Evolutionary conservation across 2,113 vertebrate genomes (phyloP).

Genomic region (Aspidoscelis tigris): DNA sequence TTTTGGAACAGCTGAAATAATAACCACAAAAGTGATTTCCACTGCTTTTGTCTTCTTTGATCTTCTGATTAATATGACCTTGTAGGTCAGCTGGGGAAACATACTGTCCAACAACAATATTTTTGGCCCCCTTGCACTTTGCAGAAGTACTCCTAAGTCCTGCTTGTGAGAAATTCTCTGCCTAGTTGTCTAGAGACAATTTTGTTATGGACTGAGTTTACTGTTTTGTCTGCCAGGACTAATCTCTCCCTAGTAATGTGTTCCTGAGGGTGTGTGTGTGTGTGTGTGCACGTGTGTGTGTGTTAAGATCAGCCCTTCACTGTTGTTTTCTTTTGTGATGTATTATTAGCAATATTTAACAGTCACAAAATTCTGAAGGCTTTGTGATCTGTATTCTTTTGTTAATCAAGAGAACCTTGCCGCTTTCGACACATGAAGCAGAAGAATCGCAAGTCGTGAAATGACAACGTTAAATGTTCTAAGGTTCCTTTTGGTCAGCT

Average conservation of each 20-base stretch:
- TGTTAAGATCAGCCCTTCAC: not conserved
- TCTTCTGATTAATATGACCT: not conserved
- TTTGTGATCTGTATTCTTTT: not conserved
- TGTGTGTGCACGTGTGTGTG: not conserved
- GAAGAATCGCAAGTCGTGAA: conserved; percentile 39
- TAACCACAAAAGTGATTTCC: not conserved
- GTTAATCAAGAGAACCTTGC: not conserved
- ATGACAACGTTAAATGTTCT: conserved; percentile 44
- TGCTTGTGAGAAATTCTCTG: not conserved
- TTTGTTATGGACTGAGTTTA: not conserved
- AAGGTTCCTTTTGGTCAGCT: conserved; percentile 33
- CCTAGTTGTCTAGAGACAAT: not conserved
- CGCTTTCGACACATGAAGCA: conserved; percentile 39
- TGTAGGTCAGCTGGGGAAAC: not conserved
- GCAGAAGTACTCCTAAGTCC: not conserved
- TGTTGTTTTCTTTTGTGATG: not conserved
- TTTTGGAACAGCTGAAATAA: not conserved
- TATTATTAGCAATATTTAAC: not conserved
- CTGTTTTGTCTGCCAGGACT: not conserved
- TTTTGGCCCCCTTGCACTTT: not conserved
- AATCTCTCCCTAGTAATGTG: not conserved
- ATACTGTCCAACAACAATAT: not conserved
- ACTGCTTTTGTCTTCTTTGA: not conserved
- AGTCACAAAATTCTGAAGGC: not conserved
- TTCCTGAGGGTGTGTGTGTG: not conserved